Evolutionary conservation across 2,113 vertebrate genomes (phyloP).

Genomic region (Cephalopterus ornatus): DNA sequence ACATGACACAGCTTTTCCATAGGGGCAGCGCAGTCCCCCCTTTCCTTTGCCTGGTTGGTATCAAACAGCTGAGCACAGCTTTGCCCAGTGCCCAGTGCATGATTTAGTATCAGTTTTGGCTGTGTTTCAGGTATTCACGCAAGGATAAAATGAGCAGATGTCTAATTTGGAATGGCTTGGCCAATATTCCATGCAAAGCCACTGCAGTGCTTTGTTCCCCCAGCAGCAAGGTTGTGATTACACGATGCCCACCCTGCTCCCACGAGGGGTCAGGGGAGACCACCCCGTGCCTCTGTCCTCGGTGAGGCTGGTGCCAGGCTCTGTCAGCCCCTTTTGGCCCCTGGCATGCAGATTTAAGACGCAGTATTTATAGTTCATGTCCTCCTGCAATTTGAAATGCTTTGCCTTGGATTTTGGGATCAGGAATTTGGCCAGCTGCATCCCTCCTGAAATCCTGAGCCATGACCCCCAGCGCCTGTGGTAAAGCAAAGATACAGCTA

Average conservation of each 20-base stretch:
- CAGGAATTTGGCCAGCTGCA: not conserved
- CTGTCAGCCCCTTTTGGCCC: not conserved
- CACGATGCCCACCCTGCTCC: not conserved
- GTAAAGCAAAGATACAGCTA: not conserved
- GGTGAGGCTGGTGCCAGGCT: not conserved
- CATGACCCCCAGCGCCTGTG: not conserved
- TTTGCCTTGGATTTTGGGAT: not conserved
- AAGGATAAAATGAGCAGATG: conserved; percentile 8
- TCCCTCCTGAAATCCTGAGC: not conserved
- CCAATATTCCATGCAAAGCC: not conserved
- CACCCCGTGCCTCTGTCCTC: not conserved
- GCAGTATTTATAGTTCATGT: not conserved
- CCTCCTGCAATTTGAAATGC: not conserved
- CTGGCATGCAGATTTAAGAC: not conserved
- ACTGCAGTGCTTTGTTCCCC: not conserved
- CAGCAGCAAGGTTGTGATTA: not conserved
- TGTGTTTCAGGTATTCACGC: not conserved
- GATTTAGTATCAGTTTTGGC: not conserved
- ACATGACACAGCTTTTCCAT: not conserved
- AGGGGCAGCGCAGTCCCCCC: not conserved
- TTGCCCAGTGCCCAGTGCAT: not conserved
- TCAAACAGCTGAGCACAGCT: not conserved
- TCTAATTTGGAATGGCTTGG: not conserved
- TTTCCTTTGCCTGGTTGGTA: not conserved
- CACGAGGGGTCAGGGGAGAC: not conserved